phyloP scores from a whole-genome alignment of 2,888 invertebrate species.

The Stegophylla sp. region DNA sequence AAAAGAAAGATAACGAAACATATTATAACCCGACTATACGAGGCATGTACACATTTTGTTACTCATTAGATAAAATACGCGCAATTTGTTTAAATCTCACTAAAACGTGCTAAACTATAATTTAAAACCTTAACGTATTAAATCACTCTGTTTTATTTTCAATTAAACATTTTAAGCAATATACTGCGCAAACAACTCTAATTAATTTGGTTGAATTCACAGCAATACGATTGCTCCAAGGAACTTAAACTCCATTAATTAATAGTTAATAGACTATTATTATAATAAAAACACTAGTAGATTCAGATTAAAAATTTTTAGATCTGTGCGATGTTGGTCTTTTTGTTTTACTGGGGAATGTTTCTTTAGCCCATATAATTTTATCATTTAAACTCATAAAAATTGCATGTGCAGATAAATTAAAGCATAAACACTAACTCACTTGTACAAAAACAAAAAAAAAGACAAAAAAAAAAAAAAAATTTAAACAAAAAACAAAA shows the following conservation, averaged over 20 bases:
- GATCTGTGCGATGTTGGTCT: conserved; percentile 21
- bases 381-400: conserved; percentile 7
- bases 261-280: conserved; percentile 43
- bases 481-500: conserved; percentile 9
- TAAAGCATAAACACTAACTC: conserved; percentile 37
- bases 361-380: not conserved
- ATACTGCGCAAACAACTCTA: conserved; percentile 50
- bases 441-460: conserved; percentile 35
- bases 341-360: conserved; percentile 4
- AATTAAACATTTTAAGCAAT: conserved; percentile 38
- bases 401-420: conserved; percentile 32
- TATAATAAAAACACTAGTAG: conserved; percentile 34
- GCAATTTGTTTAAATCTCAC: conserved; percentile 50
- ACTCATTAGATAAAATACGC: conserved; percentile 3
- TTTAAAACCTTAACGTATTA: conserved; percentile 50
- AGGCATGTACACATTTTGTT: conserved; percentile 40
- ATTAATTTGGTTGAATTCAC: conserved; percentile 53
- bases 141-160: conserved; percentile 48
- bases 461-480: conserved; percentile 24
- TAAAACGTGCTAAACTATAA: conserved; percentile 44
- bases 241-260: conserved; percentile 58
- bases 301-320: conserved; percentile 15
- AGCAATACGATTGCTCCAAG: conserved; percentile 56
- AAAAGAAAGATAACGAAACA: conserved; percentile 10
- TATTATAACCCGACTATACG: conserved; percentile 21